Percentiles rank a stretch among this genome's conserved stretches.
Conservation (phyloP, 2,797 vertebrate genomes). For the Aldrovandia affinis region DNA sequence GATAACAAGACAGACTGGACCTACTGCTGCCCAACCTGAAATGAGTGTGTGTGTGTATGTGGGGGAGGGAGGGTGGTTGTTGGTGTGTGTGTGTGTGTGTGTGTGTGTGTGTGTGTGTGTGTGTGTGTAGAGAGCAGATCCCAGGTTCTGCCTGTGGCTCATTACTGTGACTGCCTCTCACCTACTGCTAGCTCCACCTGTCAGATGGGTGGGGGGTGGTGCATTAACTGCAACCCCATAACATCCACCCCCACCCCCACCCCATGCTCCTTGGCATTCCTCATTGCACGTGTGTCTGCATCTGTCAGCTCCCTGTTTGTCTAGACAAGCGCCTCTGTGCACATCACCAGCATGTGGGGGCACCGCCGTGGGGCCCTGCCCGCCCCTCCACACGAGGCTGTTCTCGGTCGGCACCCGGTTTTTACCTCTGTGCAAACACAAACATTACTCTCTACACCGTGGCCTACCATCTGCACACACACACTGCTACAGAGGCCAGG, state of each 20-base stretch:
- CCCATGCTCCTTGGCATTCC: neutral
- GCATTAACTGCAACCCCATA: neutral
- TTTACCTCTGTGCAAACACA: neutral
- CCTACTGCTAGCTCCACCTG: slow-evolving; percentile 12
- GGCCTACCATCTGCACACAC: neutral
- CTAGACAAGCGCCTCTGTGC: slow-evolving; percentile 13
- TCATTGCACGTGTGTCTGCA: neutral
- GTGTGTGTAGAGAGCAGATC: neutral
- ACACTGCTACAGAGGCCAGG: neutral
- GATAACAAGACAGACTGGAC: slow-evolving; percentile 4
- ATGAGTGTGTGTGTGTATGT: slow-evolving; percentile 7
- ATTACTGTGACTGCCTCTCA: neutral
- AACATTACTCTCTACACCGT: neutral
- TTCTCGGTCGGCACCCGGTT: neutral
- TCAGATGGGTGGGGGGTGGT: neutral
- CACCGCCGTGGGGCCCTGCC: neutral
- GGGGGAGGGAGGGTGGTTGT: neutral
- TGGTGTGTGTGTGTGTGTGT: slow-evolving; percentile 29
- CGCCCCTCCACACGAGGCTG: neutral
- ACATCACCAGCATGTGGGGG: neutral
- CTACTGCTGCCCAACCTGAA: neutral
- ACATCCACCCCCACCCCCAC: neutral
- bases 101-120: neutral
- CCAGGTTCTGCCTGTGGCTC: neutral
- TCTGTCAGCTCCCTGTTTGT: slow-evolving; percentile 7